These are phyloP conservation scores for Aphelinus atriplicis DNA, from an alignment of 1,140 invertebrate genomes.

Conservation along the genomic window DNA sequence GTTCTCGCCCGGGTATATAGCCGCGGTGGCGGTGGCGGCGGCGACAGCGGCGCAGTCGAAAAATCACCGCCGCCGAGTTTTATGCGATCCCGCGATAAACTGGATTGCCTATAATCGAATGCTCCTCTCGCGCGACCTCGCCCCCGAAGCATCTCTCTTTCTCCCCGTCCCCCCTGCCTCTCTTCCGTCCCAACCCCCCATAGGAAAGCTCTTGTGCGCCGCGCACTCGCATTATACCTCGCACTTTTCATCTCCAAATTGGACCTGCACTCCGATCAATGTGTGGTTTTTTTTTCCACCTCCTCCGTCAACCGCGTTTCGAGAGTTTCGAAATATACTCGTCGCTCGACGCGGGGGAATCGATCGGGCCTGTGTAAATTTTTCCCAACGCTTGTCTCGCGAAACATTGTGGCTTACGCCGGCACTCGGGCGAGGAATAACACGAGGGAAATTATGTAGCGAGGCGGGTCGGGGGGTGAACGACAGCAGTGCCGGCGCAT, in stretches of 20 bases:
- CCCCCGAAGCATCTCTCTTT: constrained; percentile 17
- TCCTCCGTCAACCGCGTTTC: background rate
- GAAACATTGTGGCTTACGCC: no score
- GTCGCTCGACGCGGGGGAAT: no score
- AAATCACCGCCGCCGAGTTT: constrained; percentile 50
- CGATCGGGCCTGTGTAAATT: no score
- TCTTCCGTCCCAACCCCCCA: constrained; percentile 3
- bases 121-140: constrained; percentile 26
- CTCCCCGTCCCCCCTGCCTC: constrained; percentile 1
- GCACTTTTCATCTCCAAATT: constrained; percentile 36
- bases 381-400: no score
- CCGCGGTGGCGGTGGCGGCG: background rate
- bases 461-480: no score
- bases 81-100: constrained; percentile 54
- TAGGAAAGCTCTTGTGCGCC: constrained; percentile 25
- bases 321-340: no score
- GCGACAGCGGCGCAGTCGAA: constrained; percentile 47
- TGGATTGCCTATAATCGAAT: constrained; percentile 51
- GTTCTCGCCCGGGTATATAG: constrained; percentile 9
- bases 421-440: no score
- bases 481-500: constrained; percentile 12
- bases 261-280: background rate
- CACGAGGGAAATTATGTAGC: no score
- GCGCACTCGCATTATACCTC: constrained; percentile 31
- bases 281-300: constrained; percentile 1